Percentiles rank a stretch among this genome's conserved stretches.
These are phyloP conservation scores for Lottia gigantea DNA, from an alignment of 2,888 invertebrate species.

Conservation along the genomic window DNA sequence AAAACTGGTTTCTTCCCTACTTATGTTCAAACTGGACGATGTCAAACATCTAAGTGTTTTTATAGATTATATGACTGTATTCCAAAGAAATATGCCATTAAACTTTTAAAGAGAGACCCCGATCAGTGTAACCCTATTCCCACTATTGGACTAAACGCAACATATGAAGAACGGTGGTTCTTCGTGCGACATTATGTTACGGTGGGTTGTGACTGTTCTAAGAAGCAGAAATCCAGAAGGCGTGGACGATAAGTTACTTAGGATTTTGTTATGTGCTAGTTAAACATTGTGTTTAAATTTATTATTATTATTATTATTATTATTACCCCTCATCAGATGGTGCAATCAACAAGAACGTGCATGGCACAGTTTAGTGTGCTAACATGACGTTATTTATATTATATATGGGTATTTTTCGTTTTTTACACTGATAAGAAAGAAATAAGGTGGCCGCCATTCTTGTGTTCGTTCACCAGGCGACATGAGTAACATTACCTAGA, in stretches of 20 bases:
- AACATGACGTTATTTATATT: conserved; percentile 6
- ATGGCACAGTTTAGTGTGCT: background rate
- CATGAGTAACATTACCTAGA: background rate
- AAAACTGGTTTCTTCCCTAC: conserved; percentile 54
- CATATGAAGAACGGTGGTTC: conserved; percentile 57
- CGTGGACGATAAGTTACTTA: conserved; percentile 16
- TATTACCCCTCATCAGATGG: conserved; percentile 10
- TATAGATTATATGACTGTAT: conserved; percentile 57
- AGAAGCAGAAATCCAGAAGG: conserved; percentile 22
- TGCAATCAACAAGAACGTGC: background rate
- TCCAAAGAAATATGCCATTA: conserved; percentile 55
- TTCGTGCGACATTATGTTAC: conserved; percentile 45
- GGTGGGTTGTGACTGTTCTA: conserved; percentile 56
- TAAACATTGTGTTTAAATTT: background rate
- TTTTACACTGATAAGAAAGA: background rate
- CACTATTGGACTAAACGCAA: conserved; percentile 43
- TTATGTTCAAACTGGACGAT: conserved; percentile 48
- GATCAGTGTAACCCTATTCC: conserved; percentile 58
- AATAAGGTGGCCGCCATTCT: conserved; percentile 8
- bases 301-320: background rate
- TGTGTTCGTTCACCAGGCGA: background rate
- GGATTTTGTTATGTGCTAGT: background rate
- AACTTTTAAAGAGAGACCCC: conserved; percentile 55
- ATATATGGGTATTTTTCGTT: conserved; percentile 8
- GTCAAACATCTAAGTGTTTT: conserved; percentile 55